These are phyloP conservation scores for Schizaphis graminum DNA, from an alignment of 2,888 invertebrate species.

Conservation along the genomic window DNA sequence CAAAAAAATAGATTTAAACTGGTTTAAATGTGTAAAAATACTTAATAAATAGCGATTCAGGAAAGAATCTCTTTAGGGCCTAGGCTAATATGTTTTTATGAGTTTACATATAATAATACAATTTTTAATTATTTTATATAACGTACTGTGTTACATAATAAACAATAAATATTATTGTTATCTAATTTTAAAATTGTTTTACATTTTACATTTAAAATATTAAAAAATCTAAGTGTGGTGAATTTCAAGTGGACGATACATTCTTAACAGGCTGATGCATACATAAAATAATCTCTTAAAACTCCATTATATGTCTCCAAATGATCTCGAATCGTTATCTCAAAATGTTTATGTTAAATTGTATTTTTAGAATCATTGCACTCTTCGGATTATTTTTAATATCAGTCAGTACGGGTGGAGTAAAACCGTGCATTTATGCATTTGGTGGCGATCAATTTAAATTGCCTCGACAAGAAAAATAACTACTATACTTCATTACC, in stretches of 20 bases:
- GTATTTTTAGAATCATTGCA: slow-evolving; percentile 21
- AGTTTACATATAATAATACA: background rate
- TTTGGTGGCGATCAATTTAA: slow-evolving; percentile 88
- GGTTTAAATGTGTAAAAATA: background rate
- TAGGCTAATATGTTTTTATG: background rate
- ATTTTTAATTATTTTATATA: too few relatives aligned
- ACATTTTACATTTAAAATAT: background rate
- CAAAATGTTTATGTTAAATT: background rate
- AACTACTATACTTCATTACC: slow-evolving; percentile 81
- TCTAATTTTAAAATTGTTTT: background rate
- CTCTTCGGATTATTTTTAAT: slow-evolving; percentile 53
- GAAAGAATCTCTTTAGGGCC: too few relatives aligned
- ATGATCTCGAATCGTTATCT: background rate
- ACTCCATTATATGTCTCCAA: too few relatives aligned
- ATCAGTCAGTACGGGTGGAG: slow-evolving; percentile 75
- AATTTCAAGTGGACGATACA: background rate
- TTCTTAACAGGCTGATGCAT: background rate
- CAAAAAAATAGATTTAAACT: background rate
- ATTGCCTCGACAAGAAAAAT: slow-evolving; percentile 76
- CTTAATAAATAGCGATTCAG: background rate
- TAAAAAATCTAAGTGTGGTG: background rate
- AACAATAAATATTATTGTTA: background rate
- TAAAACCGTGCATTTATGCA: slow-evolving; percentile 88
- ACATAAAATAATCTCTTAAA: too few relatives aligned
- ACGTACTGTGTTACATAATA: too few relatives aligned